phyloP scores from a whole-genome alignment of 1,140 invertebrate genomes.

The Popillia japonica region DNA sequence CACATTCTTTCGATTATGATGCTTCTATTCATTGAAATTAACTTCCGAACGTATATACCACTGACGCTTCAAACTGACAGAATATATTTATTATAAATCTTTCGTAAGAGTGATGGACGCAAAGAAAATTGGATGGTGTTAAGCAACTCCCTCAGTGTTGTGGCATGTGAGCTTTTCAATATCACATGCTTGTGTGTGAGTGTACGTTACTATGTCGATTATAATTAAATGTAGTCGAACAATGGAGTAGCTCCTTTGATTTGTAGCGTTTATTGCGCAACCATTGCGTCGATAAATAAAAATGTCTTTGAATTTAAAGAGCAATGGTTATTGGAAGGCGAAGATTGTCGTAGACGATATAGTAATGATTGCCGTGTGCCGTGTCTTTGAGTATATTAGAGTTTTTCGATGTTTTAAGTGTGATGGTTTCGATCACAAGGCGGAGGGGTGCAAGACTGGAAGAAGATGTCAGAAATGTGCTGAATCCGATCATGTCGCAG shows the following conservation, averaged over 20 bases:
- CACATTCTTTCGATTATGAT: no score
- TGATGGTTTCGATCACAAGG: no score
- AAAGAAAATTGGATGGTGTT: background rate
- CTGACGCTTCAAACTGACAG: no score
- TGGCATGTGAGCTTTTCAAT: background rate
- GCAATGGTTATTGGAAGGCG: background rate
- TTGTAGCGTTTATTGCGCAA: conserved; percentile 15
- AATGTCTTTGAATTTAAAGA: background rate
- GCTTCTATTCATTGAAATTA: no score
- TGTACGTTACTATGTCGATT: background rate
- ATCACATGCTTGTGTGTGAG: background rate
- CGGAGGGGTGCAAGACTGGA: no score
- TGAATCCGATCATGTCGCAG: no score
- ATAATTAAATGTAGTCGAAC: conserved; percentile 15
- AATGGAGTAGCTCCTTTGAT: conserved; percentile 18
- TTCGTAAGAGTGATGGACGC: background rate
- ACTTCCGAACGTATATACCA: no score
- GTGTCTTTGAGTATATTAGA: no score
- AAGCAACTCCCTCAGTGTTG: background rate
- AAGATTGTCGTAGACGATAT: background rate
- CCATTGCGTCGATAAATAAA: background rate
- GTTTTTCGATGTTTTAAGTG: no score
- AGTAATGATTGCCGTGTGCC: background rate
- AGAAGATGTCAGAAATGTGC: no score
- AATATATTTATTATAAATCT: background rate